These are phyloP conservation scores for Sarcophaga variegata DNA, from an alignment of 2,888 invertebrate species.

Conservation along the genomic window DNA sequence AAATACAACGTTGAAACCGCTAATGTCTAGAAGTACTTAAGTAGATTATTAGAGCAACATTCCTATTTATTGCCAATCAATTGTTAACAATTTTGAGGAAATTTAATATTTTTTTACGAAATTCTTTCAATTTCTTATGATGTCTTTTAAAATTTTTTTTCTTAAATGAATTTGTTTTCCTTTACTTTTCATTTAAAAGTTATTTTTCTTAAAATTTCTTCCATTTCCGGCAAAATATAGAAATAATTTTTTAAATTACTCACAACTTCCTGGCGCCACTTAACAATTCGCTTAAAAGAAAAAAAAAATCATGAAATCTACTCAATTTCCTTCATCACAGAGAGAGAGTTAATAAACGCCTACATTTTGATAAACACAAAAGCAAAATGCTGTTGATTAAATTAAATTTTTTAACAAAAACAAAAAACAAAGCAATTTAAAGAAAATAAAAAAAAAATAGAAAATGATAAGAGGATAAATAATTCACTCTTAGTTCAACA, in stretches of 20 bases:
- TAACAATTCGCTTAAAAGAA: not conserved
- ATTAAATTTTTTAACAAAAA: not conserved
- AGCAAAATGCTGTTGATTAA: slow-evolving; percentile 10
- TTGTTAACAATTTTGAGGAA: no score
- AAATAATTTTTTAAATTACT: not conserved
- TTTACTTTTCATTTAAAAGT: not conserved
- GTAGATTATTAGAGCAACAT: no score
- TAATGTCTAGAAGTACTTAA: no score
- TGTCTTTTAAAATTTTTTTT: not conserved
- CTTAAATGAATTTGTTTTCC: no score
- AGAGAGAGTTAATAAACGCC: not conserved
- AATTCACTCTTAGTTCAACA: slow-evolving; percentile 11
- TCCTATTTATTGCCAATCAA: no score
- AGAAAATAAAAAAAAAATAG: not conserved
- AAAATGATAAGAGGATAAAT: not conserved
- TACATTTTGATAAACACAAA: not conserved
- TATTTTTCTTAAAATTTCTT: not conserved
- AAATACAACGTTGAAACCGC: no score
- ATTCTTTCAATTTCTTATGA: not conserved
- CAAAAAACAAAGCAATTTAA: not conserved
- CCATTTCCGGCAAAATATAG: not conserved
- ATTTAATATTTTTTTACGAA: not conserved
- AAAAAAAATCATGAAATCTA: not conserved
- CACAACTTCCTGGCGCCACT: slow-evolving; percentile 1
- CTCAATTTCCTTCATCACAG: not conserved